Evolutionary conservation across 2,888 invertebrate species (phyloP).

Genomic region (Brassicogethes aeneus): DNA sequence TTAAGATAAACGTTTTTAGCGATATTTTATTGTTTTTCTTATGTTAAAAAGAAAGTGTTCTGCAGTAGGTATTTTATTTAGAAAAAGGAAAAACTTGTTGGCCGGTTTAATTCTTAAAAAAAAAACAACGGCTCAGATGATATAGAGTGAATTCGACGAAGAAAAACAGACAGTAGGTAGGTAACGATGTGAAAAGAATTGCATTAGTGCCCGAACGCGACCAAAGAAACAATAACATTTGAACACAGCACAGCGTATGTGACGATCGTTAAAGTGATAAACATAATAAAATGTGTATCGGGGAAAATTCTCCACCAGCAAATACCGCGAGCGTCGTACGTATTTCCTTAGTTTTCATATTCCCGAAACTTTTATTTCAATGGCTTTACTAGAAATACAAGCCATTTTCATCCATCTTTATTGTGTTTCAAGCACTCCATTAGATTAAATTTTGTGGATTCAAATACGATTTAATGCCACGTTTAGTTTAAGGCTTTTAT

Average conservation of each 20-base stretch:
- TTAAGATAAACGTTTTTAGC: too few relatives aligned
- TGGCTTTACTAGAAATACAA: background rate
- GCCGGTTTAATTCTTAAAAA: too few relatives aligned
- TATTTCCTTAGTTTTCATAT: background rate
- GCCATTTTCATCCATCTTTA: background rate
- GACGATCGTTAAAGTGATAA: slow-evolving; percentile 6
- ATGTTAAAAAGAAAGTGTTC: too few relatives aligned
- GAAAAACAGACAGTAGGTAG: too few relatives aligned
- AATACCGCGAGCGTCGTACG: background rate
- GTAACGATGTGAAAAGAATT: slow-evolving; percentile 21
- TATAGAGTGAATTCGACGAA: too few relatives aligned
- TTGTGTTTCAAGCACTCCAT: background rate
- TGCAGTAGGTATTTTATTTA: too few relatives aligned
- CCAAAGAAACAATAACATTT: slow-evolving; percentile 22
- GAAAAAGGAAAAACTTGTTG: too few relatives aligned
- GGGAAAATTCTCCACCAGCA: slow-evolving; percentile 1
- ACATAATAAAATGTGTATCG: slow-evolving; percentile 7
- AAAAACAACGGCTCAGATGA: too few relatives aligned
- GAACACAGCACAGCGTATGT: slow-evolving; percentile 4
- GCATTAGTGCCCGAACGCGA: slow-evolving; percentile 20
- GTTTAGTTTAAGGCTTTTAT: background rate
- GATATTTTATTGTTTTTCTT: too few relatives aligned
- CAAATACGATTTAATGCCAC: background rate
- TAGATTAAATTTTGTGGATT: background rate
- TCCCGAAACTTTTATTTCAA: background rate